Base-by-base conservation (phyloP, 2,113 vertebrate species). In the Spermophilus dauricus region DNA sequence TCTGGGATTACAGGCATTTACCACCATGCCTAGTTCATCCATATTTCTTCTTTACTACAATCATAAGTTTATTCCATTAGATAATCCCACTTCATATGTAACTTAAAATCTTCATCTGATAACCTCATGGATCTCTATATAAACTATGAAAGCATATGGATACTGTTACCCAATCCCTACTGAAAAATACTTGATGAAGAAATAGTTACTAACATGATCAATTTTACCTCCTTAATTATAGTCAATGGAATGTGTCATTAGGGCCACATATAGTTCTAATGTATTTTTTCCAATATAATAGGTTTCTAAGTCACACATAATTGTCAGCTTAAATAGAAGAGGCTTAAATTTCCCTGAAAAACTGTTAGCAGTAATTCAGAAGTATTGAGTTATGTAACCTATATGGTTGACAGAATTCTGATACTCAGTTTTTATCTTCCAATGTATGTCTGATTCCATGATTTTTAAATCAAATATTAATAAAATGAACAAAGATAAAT, bases 381-480 rank as follows among this genome's bases (percentile, higher is more conserved):
- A 53, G 1, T 78, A 67, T 77, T 77, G 61, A 30, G 39, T 77
- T 93, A 73, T 82, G 11, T 89, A 86, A 72, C 7, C 37, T 11
- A 58, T 16, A 14, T 91, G 20, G 28, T 91, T 94, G 51, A 77
- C 22, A 93, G 58, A 69, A 93, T 88, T 96, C 20, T 53, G 56
- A 53, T 83, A 84, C 6, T 48, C 53, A 78, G 7, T 77, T 76
- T 69, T 70, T 92, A 39, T 77, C 9, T 95, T 89, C 88, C 30
- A 77, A 51, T 81, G 58, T 58, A 2, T 95, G 30, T 58, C 32
- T 65, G 56, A 4, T 77, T 95, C 39, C 73, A 1, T 91, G 11
- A 77, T 77, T 88, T 91, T 77, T 51, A 70, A 72, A 85, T 89
- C 58, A 77, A 61, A 6, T 86, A 53, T 89, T 48, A 72, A 9